phyloP scores from a whole-genome alignment of 2,797 vertebrate species.

The Lophotriccus pileatus region DNA sequence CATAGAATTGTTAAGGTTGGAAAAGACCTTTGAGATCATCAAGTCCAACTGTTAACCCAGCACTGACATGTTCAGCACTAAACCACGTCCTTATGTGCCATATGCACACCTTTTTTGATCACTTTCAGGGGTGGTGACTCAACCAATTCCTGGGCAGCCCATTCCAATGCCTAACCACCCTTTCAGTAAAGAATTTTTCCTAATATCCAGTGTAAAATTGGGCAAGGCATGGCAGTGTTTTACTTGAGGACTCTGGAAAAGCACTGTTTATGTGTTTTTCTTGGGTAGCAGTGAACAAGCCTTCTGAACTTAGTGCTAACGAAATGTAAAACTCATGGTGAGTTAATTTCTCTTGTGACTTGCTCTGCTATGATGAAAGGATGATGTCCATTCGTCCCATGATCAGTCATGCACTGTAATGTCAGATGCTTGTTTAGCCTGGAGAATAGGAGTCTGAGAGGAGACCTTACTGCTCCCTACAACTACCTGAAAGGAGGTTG shows the following conservation, averaged over 20 bases:
- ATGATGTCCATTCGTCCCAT: neutral
- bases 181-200: neutral
- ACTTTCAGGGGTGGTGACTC: neutral
- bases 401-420: neutral
- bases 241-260: neutral
- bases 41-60: neutral
- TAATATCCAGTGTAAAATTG: neutral
- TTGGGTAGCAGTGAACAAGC: neutral
- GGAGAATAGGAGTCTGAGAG: neutral
- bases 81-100: neutral
- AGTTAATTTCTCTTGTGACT: neutral
- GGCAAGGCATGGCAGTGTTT: neutral
- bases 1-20: neutral
- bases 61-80: neutral
- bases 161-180: neutral
- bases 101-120: rapidly evolving
- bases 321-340: neutral
- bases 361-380: neutral
- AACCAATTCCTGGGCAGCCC: neutral
- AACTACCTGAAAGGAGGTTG: neutral
- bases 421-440: neutral
- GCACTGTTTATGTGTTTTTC: neutral
- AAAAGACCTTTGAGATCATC: neutral
- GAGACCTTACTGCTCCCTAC: neutral
- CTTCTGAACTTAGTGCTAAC: neutral